These are phyloP conservation scores for Sphaerodactylus townsendi DNA, from an alignment of 2,113 vertebrate species.

Conservation along the genomic window DNA sequence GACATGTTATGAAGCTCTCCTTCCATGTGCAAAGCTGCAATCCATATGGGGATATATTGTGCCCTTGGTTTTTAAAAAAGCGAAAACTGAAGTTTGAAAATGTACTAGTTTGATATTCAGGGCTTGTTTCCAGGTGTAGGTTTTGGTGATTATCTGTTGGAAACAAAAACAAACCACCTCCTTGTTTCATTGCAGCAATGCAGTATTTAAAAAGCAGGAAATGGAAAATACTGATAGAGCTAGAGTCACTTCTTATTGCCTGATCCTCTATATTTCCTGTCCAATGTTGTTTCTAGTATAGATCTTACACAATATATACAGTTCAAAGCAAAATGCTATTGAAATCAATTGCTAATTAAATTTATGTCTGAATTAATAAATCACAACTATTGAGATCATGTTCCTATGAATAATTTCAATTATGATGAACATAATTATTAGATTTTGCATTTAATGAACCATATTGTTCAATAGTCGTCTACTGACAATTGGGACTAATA, in stretches of 20 bases:
- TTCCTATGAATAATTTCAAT: conserved; percentile 76
- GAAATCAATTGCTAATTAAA: conserved; percentile 78
- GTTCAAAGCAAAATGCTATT: conserved; percentile 63
- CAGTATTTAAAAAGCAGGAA: conserved; percentile 4
- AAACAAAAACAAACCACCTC: not conserved
- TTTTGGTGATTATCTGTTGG: not conserved
- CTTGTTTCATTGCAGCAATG: not conserved
- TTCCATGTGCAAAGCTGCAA: not conserved
- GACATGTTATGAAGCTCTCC: not conserved
- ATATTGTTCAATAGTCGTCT: conserved; percentile 76
- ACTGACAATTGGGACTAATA: conserved; percentile 79
- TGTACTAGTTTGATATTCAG: not conserved
- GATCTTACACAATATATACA: conserved; percentile 62
- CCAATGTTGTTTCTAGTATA: conserved; percentile 33
- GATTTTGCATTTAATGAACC: conserved; percentile 75
- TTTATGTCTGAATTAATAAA: conserved; percentile 79
- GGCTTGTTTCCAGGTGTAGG: not conserved
- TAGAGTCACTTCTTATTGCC: not conserved
- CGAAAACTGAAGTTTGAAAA: not conserved
- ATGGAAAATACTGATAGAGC: conserved; percentile 8
- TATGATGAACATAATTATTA: conserved; percentile 74
- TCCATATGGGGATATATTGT: not conserved
- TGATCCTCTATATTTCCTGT: conserved; percentile 39
- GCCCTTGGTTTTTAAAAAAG: not conserved
- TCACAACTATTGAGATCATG: conserved; percentile 73